These are phyloP conservation scores for Ceratina calcarata DNA, from an alignment of 1,140 invertebrate genomes.

Conservation along the genomic window DNA sequence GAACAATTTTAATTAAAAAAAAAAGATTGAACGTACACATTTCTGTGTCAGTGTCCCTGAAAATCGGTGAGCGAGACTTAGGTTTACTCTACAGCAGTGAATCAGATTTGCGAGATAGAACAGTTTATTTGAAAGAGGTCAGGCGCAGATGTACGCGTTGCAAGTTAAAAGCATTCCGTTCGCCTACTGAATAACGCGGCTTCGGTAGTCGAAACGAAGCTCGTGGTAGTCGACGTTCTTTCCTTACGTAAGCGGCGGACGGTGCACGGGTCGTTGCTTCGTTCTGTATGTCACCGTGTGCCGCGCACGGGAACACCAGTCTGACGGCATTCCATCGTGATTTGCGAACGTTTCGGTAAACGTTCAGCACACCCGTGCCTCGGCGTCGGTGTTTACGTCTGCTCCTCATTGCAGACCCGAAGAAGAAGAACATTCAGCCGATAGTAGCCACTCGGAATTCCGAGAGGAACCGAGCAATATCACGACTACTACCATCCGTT, in stretches of 20 bases:
- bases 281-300: constrained; percentile 75
- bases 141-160: no score
- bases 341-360: constrained; percentile 78
- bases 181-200: no score
- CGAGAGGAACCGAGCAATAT: background rate
- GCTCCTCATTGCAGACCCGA: constrained; percentile 14
- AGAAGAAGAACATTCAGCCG: background rate
- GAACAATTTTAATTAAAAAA: no score
- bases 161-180: no score
- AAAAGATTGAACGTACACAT: no score
- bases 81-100: no score
- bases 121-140: no score
- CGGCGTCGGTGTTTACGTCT: constrained; percentile 56
- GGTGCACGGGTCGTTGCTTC: constrained; percentile 68
- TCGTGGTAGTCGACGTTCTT: constrained; percentile 67
- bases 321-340: constrained; percentile 77
- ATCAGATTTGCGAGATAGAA: no score
- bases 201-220: no score
- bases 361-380: constrained; percentile 56
- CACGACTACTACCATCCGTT: no score
- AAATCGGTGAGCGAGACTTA: no score
- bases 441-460: constrained; percentile 25
- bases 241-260: constrained; percentile 72
- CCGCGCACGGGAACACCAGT: constrained; percentile 70
- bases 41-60: no score